Conservation (phyloP, 37 sponge, comb jelly and placozoan species). For the Chondrosia reniformis region DNA sequence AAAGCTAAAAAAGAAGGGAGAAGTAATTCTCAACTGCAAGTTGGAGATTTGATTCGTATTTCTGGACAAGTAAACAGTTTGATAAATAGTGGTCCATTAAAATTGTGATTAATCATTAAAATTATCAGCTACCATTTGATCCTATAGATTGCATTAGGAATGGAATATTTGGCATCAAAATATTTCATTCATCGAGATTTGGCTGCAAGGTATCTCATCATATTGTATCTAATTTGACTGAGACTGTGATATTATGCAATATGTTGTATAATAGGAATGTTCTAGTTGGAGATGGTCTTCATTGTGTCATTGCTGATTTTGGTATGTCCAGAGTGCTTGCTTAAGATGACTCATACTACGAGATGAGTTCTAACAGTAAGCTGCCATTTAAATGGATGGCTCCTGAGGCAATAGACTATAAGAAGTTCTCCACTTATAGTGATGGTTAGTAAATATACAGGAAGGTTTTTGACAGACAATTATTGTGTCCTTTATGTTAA, state of each 20-base stretch:
- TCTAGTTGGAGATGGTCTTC: conserved; percentile 30
- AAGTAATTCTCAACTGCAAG: too few species aligned
- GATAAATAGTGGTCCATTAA: too few species aligned
- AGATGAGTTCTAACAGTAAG: conserved; percentile 7
- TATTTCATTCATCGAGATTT: conserved; percentile 62
- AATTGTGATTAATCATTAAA: too few species aligned
- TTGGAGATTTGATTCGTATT: too few species aligned
- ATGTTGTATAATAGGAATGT: conserved; percentile 53
- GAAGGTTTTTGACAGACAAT: too few species aligned
- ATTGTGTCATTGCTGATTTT: conserved; percentile 40
- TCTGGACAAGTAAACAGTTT: too few species aligned
- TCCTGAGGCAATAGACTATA: conserved; percentile 33
- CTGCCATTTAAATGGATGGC: conserved; percentile 72
- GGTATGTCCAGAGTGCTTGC: conserved; percentile 41
- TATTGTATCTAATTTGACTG: too few species aligned
- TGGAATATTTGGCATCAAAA: conserved; percentile 57
- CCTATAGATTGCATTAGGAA: conserved; percentile 57
- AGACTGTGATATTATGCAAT: too few species aligned
- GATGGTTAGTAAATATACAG: conserved; percentile 33
- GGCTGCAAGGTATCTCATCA: conserved; percentile 50
- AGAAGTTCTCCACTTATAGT: conserved; percentile 52
- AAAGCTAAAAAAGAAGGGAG: too few species aligned
- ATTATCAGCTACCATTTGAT: too few species aligned
- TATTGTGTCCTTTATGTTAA: too few species aligned
- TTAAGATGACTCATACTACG: conserved; percentile 29